phyloP scores from a whole-genome alignment of 2,113 vertebrate genomes.

The Solea senegalensis region DNA sequence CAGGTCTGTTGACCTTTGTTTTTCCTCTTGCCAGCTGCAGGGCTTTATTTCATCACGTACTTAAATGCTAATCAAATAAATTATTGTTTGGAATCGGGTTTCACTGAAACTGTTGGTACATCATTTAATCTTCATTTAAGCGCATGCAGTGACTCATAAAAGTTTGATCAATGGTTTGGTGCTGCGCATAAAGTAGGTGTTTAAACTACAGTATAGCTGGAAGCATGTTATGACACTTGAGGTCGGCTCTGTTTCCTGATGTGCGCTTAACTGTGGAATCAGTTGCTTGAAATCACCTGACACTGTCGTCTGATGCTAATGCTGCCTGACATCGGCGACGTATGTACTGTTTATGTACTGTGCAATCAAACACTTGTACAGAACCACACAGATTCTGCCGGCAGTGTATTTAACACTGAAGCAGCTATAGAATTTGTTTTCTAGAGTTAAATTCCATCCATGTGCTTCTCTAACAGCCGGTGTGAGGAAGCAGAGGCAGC shows the following conservation, averaged over 20 bases:
- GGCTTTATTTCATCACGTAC: conserved; percentile 10
- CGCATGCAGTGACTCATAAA: conserved; percentile 1
- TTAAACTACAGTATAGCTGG: conserved; percentile 16
- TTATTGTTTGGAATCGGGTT: conserved; percentile 4
- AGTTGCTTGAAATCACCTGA: conserved; percentile 59
- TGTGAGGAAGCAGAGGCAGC: too few relatives aligned
- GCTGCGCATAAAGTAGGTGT: not conserved
- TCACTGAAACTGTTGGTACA: not conserved
- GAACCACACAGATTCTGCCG: conserved; percentile 3
- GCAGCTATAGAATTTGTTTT: too few relatives aligned
- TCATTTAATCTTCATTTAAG: conserved; percentile 16
- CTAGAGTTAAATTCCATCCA: too few relatives aligned
- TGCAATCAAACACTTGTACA: conserved; percentile 24
- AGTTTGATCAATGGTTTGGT: not conserved
- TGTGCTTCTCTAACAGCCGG: too few relatives aligned
- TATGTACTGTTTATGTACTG: conserved; percentile 46
- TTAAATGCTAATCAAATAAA: conserved; percentile 14
- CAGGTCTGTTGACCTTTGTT: conserved; percentile 1
- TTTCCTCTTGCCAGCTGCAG: not conserved
- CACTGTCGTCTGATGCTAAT: conserved; percentile 52
- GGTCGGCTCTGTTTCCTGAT: conserved; percentile 48
- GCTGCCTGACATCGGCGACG: conserved; percentile 50
- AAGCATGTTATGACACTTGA: conserved; percentile 43
- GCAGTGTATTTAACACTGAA: not conserved
- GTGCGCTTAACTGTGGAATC: conserved; percentile 65